These are phyloP conservation scores for Pterophyllum scalare DNA, from an alignment of 2,113 vertebrate genomes.

Conservation along the genomic window DNA sequence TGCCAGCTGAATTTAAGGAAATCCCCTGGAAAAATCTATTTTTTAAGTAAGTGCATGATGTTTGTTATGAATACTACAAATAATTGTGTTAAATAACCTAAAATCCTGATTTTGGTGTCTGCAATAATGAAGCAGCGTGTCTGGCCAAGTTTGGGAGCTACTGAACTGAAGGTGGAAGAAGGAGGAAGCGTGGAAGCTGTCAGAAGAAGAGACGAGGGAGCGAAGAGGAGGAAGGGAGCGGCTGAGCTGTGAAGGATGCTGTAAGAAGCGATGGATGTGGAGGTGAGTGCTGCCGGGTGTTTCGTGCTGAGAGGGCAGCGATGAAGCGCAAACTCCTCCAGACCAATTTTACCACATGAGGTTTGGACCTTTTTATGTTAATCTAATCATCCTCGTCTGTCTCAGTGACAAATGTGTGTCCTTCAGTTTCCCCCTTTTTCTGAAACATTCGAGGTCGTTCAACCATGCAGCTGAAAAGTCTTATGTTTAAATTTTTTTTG, in stretches of 20 bases:
- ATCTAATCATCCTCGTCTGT: too few species aligned
- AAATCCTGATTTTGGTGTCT: not conserved
- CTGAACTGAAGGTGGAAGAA: not conserved
- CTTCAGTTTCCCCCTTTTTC: not conserved
- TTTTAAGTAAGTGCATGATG: not conserved
- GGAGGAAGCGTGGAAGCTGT: not conserved
- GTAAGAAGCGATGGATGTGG: not conserved
- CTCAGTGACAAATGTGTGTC: not conserved
- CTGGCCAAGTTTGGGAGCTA: not conserved
- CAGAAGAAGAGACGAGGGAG: not conserved
- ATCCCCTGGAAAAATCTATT: not conserved
- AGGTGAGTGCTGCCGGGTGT: too few species aligned
- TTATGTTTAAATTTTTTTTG: not conserved
- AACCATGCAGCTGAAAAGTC: not conserved
- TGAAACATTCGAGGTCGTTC: not conserved
- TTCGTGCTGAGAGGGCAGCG: too few species aligned
- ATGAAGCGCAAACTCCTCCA: too few species aligned
- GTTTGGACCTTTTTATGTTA: too few species aligned
- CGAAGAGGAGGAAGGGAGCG: not conserved
- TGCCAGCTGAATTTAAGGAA: not conserved
- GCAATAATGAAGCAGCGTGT: not conserved
- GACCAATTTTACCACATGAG: too few species aligned
- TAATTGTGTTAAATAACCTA: not conserved
- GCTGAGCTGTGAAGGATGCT: fast-evolving
- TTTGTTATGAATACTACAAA: not conserved